These are phyloP conservation scores for Brevipalpus yothersi DNA, from an alignment of 1,140 invertebrate species.

Conservation along the genomic window DNA sequence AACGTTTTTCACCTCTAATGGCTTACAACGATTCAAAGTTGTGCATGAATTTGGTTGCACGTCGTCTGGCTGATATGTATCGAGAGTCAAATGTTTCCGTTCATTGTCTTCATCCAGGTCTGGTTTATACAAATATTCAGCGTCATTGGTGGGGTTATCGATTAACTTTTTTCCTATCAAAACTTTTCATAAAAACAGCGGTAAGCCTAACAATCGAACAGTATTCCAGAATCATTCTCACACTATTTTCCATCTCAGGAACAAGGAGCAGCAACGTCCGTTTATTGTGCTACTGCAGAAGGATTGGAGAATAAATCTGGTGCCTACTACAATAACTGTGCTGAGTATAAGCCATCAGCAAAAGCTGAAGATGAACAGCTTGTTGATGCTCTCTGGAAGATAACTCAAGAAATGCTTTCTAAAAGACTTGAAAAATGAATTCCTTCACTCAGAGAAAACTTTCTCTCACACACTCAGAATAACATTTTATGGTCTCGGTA, in stretches of 20 bases:
- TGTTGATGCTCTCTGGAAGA: slow-evolving; percentile 32
- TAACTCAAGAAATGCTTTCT: slow-evolving; percentile 34
- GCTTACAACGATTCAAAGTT: slow-evolving; percentile 77
- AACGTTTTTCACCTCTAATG: slow-evolving; percentile 45
- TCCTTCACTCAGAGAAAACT: no score
- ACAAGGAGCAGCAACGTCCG: slow-evolving; percentile 68
- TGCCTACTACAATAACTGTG: slow-evolving; percentile 85
- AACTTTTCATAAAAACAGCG: slow-evolving; percentile 79
- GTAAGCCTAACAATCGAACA: slow-evolving; percentile 26
- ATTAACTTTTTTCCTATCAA: slow-evolving; percentile 44
- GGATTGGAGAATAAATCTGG: slow-evolving; percentile 58
- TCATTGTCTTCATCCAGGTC: slow-evolving; percentile 66
- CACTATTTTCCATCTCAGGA: slow-evolving; percentile 28
- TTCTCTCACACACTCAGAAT: no score
- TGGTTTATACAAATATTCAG: slow-evolving; percentile 38
- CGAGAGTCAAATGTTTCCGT: slow-evolving; percentile 38
- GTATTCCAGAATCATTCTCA: no score
- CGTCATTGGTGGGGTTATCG: slow-evolving; percentile 59
- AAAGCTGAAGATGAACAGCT: slow-evolving; percentile 30
- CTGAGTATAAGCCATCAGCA: slow-evolving; percentile 40
- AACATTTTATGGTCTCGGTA: no score
- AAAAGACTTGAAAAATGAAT: background rate
- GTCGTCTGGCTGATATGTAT: slow-evolving; percentile 46
- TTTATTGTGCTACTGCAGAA: slow-evolving; percentile 60
- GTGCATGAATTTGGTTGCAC: slow-evolving; percentile 58